These are phyloP conservation scores for Catamblyrhynchus diadema DNA, from an alignment of 2,797 vertebrate genomes.

Conservation along the genomic window DNA sequence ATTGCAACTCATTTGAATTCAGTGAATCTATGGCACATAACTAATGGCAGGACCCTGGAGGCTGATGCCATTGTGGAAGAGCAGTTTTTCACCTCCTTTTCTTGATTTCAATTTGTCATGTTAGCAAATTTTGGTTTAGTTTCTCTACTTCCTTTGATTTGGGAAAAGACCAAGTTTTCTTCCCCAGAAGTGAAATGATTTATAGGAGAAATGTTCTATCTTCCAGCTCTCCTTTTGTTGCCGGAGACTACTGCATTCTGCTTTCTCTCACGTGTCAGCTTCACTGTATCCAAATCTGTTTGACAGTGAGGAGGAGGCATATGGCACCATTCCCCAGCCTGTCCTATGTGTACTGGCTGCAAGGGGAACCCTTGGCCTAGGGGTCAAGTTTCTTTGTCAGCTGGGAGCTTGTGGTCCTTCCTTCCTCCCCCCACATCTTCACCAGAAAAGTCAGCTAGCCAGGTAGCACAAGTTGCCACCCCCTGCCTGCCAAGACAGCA, in stretches of 20 bases:
- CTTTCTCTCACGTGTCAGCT: fast-evolving
- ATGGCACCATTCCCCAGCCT: background rate
- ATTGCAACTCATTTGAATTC: background rate
- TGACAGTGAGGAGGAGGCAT: background rate
- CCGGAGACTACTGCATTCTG: background rate
- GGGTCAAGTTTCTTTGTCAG: constrained; percentile 17
- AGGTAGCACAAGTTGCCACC: background rate
- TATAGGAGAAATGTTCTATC: background rate
- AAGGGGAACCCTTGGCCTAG: background rate
- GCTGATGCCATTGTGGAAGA: background rate
- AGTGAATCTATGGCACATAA: fast-evolving
- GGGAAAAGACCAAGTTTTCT: background rate
- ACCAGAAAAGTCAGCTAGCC: background rate
- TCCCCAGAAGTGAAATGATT: background rate
- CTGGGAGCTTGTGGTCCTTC: constrained; percentile 5
- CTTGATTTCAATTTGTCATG: background rate
- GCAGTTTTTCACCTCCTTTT: background rate
- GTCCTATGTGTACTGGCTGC: background rate
- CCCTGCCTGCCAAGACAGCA: background rate
- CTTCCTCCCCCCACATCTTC: background rate
- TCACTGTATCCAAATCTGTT: background rate
- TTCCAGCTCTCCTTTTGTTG: background rate
- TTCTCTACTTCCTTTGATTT: background rate
- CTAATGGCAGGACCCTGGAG: background rate
- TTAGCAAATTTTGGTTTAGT: background rate